Conservation (phyloP, 92 coral and sea anemone species). For the Isaurus tuberculatus region DNA sequence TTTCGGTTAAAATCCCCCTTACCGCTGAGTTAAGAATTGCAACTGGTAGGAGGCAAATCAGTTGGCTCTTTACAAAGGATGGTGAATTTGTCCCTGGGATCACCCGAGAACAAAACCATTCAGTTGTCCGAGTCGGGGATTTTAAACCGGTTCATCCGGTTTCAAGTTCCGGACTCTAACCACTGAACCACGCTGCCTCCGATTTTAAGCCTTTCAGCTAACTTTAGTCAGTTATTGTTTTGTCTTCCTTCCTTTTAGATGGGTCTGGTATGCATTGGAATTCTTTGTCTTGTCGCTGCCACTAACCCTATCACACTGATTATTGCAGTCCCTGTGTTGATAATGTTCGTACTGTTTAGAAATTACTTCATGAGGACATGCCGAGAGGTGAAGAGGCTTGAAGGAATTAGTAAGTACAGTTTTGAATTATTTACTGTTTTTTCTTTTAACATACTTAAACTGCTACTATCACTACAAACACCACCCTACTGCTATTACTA, state of each 20-base stretch:
- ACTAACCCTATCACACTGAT: slow-evolving; percentile 75
- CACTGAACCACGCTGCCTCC: too few relatives aligned
- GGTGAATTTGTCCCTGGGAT: too few relatives aligned
- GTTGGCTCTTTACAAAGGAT: too few relatives aligned
- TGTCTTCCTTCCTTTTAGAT: slow-evolving; percentile 46
- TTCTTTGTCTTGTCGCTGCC: slow-evolving; percentile 67
- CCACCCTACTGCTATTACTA: neutral
- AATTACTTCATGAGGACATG: slow-evolving; percentile 83
- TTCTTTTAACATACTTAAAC: neutral
- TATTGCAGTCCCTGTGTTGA: slow-evolving; percentile 65
- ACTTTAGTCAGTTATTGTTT: neutral
- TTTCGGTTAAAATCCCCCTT: too few relatives aligned
- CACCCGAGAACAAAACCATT: too few relatives aligned
- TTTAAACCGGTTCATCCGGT: too few relatives aligned
- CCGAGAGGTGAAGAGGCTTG: slow-evolving; percentile 82
- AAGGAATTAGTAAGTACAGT: slow-evolving; percentile 75
- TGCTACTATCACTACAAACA: neutral
- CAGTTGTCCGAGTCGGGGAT: too few relatives aligned
- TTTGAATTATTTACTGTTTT: neutral
- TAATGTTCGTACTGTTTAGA: slow-evolving; percentile 60
- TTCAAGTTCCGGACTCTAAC: too few relatives aligned
- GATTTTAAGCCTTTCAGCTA: neutral
- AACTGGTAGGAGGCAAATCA: too few relatives aligned
- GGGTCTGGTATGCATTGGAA: slow-evolving; percentile 72
- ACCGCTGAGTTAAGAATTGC: too few relatives aligned